Evolutionary conservation across 2,797 vertebrate species (phyloP).

Genomic region (Astyanax mexicanus): DNA sequence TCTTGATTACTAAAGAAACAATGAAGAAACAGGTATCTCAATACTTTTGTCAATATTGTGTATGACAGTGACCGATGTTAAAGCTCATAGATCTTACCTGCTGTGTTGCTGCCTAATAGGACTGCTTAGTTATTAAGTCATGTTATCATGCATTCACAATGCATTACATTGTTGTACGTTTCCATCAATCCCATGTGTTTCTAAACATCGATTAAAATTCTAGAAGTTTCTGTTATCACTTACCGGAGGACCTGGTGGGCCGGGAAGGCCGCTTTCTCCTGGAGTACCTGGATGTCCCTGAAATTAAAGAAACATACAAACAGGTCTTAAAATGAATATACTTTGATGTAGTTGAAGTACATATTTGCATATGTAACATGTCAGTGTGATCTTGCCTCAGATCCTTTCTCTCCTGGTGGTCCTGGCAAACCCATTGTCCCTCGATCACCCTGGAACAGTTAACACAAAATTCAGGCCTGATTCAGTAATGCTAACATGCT

Average conservation of each 20-base stretch:
- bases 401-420: constrained; percentile 93
- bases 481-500: no score
- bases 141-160: background rate
- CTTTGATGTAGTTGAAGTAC: background rate
- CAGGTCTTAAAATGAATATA: constrained; percentile 36
- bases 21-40: no score
- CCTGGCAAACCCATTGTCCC: constrained; percentile 91
- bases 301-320: constrained; percentile 17
- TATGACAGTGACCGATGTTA: no score
- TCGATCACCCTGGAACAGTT: constrained; percentile 92
- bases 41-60: no score
- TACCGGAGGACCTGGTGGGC: constrained; percentile 89
- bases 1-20: no score
- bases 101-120: no score
- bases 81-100: no score
- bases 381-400: constrained; percentile 84
- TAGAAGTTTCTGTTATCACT: constrained; percentile 66
- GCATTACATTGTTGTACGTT: no score
- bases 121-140: no score
- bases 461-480: background rate
- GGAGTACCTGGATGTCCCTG: constrained; percentile 93
- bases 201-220: background rate
- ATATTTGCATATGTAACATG: background rate
- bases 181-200: no score
- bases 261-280: constrained; percentile 86